Conservation (phyloP, 2,797 vertebrate species). For the Cheirogaleus major region DNA sequence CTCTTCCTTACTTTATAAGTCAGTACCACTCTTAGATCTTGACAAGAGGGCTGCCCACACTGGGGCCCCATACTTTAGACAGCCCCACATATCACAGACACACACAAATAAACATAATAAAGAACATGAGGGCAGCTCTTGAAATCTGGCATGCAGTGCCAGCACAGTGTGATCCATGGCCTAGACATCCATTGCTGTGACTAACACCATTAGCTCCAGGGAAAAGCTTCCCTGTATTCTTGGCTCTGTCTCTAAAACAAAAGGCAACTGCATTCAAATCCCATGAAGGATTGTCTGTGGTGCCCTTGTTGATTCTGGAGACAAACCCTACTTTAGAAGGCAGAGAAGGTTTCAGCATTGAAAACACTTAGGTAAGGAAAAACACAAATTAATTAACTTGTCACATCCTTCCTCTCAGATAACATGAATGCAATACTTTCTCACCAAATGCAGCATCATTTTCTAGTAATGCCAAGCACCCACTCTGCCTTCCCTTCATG, state of each 20-base stretch:
- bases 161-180: no score
- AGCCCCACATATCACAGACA: background rate
- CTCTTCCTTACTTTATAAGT: background rate
- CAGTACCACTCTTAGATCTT: background rate
- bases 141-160: background rate
- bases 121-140: background rate
- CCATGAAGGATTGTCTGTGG: background rate
- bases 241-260: constrained; percentile 8
- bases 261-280: background rate
- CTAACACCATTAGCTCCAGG: background rate
- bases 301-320: background rate
- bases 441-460: constrained; percentile 43
- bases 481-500: background rate
- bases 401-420: constrained; percentile 42
- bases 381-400: constrained; percentile 59
- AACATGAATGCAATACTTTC: background rate
- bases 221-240: background rate
- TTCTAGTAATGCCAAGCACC: constrained; percentile 16
- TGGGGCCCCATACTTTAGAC: background rate
- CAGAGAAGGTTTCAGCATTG: constrained; percentile 10
- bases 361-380: constrained; percentile 58
- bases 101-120: background rate
- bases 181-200: background rate
- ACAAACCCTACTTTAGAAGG: background rate
- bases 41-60: background rate